Base-by-base conservation (phyloP, 2,113 vertebrate species). In the Equus quagga region DNA sequence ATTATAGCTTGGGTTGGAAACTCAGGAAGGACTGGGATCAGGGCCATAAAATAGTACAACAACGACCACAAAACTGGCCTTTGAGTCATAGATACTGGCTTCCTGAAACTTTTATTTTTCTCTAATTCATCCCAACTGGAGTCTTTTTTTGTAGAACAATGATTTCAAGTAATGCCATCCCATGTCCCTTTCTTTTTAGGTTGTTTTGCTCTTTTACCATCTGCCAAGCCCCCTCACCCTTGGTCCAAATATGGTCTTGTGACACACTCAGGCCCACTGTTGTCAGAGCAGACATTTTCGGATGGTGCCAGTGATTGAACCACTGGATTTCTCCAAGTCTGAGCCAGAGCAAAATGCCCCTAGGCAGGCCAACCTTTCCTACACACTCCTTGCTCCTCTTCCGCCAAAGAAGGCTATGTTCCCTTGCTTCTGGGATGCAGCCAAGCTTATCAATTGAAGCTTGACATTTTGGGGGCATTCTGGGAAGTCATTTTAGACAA, bases 51-150 rank as follows among this genome's bases (percentile, higher is more conserved):
- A 41, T 28, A 70, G 36, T 69, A 58, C 26, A 72, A 73, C 18
- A 69, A 41, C 2, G 62, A 23, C 17, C 81, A 56, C 72, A 93
- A 82, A 93, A 62, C 6, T 65, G 10, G 4, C 58, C 31, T 95
- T 64, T 17, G 12, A 92, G 62, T 87, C 83, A 41, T 46, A 81
- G 17, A 31, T 73, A 67, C 5, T 85, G 31, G 4, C 28, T 87
- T 89, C 51, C 21, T 93, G 51, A 92, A 96, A 97, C 73, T 75
- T 82, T 83, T 58, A 49, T 79, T 94, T 89, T 93, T 83, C 75
- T 96, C 56, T 82, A n/a, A 73, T 90, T 95, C 28, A 79, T 60
- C 8, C n/a, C 70, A 91, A 88, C 36, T 56, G 18, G 17, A 75
- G n/a, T 36, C 64, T 82, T 84, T 79, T 46, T 18, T 8, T 69